These are phyloP conservation scores for Heteropelma amictum DNA, from an alignment of 2,888 invertebrate species.

Conservation along the genomic window DNA sequence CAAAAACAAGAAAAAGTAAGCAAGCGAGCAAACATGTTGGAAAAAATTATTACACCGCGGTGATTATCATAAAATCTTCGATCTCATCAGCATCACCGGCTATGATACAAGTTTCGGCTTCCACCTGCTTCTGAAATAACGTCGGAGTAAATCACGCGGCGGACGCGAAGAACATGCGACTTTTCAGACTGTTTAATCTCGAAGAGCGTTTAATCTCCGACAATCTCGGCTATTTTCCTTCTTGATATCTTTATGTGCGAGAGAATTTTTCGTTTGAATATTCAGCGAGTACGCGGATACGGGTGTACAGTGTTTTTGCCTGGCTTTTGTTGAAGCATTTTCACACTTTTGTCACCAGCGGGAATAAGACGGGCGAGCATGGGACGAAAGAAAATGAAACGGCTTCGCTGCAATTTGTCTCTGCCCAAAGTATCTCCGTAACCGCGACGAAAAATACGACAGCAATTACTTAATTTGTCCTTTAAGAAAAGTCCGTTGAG, in stretches of 20 bases:
- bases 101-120: too few species aligned
- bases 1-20: too few species aligned
- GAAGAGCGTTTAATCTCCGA: too few species aligned
- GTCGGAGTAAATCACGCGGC: background rate
- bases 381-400: background rate
- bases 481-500: conserved; percentile 46
- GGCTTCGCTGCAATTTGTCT: conserved; percentile 46
- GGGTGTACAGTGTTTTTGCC: background rate
- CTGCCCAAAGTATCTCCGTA: conserved; percentile 6
- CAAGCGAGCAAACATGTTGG: too few species aligned
- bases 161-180: background rate
- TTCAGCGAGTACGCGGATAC: background rate
- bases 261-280: background rate
- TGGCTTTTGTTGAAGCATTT: background rate
- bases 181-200: background rate
- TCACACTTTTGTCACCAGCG: background rate
- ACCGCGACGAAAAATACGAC: conserved; percentile 26
- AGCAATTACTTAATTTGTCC: conserved; percentile 54
- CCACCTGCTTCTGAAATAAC: too few species aligned
- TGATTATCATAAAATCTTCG: too few species aligned
- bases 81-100: too few species aligned
- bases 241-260: background rate
- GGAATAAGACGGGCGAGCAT: background rate
- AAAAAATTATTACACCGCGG: too few species aligned
- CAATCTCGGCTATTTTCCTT: background rate